Evolutionary conservation across 1,140 invertebrate species (phyloP), one percentile per base, ranked within the genome.

Genomic region (Drosophila simulans): DNA sequence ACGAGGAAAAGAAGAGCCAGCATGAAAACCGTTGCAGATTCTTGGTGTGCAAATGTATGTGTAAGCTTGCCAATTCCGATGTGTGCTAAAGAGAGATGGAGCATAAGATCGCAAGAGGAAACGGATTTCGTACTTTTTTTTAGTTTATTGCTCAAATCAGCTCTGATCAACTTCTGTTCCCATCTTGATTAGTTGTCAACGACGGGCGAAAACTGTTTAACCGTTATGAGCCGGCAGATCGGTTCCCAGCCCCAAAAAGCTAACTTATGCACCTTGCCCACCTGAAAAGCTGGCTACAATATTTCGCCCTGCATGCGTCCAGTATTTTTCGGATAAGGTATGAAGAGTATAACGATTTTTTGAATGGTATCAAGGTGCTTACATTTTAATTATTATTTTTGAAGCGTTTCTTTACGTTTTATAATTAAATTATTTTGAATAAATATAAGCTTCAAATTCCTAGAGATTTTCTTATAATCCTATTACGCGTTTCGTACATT

Each of bases 141-240:
- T 17, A 17, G 65, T 70, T 71, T 70, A 71, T 70, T 49, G 52
- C 66, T 71, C 2, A 70, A 70, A 71, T 71, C 68, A 39, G 43
- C 48, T 43, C 48, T 22, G 35, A 71, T 71, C 43, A 56, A 56
- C 37, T 70, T 70, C n/a, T 49, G 52, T 71, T 70, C 68, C 52
- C 68, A 71, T 70, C 68, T 70, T 71, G 65, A 71, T 71, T 57
- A 70, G 68, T 70, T 71, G 65, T 70, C 42, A 70, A 70, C 66
- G 51, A 45, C 39, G 34, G 52, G 49, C 49, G 15, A 56, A 56
- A 55, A 70, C 34, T 69, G 42, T 69, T 40, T 40, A 69, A 70
- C 66, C 64, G 66, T 69, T 70, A 69, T 70, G 25, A 56, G 8
- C 27, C 37, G 39, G 25, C 27, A 45, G 15, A 46, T 60, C 42